Evolutionary conservation across 2,113 vertebrate species (phyloP).

Genomic region (Uropsilus gracilis): DNA sequence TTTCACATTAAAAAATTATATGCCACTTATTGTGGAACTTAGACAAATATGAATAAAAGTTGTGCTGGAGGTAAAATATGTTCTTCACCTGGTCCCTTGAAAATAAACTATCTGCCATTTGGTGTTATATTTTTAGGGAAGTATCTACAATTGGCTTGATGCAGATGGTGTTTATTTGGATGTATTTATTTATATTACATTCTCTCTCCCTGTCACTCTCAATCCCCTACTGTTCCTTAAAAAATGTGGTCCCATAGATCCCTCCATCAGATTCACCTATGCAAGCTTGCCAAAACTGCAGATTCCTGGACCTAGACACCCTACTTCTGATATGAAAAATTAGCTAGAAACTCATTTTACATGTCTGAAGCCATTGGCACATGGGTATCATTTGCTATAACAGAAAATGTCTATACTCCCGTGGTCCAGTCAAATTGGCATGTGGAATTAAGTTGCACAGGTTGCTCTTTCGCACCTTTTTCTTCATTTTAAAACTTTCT

Average conservation of each 20-base stretch:
- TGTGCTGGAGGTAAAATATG: conserved; percentile 45
- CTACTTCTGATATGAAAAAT: too few species aligned
- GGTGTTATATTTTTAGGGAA: conserved; percentile 36
- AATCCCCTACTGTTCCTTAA: neutral
- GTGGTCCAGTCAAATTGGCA: too few species aligned
- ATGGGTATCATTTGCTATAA: too few species aligned
- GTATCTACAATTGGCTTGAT: neutral
- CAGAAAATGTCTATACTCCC: too few species aligned
- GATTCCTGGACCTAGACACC: neutral
- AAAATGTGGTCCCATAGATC: neutral
- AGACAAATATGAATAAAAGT: conserved; percentile 58
- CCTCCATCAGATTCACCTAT: neutral
- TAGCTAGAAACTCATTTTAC: too few species aligned
- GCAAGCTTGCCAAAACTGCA: neutral
- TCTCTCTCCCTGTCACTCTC: neutral
- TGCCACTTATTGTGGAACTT: conserved; percentile 39
- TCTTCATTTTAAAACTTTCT: too few species aligned
- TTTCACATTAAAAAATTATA: conserved; percentile 62
- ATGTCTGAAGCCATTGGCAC: too few species aligned
- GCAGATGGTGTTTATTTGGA: neutral
- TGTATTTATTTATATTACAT: conserved; percentile 44
- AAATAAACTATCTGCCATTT: conserved; percentile 37
- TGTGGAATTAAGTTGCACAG: too few species aligned
- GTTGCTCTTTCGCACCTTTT: too few species aligned
- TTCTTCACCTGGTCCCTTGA: conserved; percentile 34